phyloP scores from a whole-genome alignment of 2,113 vertebrate genomes.

The Uria lomvia region DNA sequence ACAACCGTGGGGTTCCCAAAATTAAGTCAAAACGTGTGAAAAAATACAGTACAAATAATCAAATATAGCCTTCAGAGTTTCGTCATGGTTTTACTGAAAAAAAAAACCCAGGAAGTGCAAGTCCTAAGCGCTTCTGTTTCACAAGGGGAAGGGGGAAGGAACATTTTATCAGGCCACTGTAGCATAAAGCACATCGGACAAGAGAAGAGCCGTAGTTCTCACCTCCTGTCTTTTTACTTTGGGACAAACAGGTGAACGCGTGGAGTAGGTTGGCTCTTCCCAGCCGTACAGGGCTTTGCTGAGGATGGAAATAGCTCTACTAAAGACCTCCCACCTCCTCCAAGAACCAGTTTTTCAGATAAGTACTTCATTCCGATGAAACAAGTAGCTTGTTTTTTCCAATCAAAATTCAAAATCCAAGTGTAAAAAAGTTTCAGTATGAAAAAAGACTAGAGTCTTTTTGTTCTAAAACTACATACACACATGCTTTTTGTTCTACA shows the following conservation, averaged over 20 bases:
- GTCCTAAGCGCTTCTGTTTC: not conserved
- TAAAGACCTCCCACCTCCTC: not conserved
- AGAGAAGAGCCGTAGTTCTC: not conserved
- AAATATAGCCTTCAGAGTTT: not conserved
- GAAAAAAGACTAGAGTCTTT: not conserved
- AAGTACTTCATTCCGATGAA: not conserved
- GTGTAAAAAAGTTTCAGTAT: not conserved
- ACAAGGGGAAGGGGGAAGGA: not conserved
- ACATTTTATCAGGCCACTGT: not conserved
- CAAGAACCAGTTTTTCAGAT: not conserved
- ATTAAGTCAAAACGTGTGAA: not conserved
- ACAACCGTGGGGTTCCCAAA: not conserved
- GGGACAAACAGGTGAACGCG: not conserved
- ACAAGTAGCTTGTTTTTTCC: not conserved
- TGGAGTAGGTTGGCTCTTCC: not conserved
- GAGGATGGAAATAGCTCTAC: not conserved
- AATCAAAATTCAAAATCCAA: not conserved
- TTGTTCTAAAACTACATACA: not conserved
- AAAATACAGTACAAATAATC: not conserved
- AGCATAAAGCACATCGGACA: not conserved
- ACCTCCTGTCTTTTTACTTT: not conserved
- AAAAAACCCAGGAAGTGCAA: not conserved
- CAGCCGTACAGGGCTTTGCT: not conserved
- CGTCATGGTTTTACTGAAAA: not conserved
- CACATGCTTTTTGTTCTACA: not conserved